Conservation (phyloP, 2,797 vertebrate species). For the Pangasius djambal region DNA sequence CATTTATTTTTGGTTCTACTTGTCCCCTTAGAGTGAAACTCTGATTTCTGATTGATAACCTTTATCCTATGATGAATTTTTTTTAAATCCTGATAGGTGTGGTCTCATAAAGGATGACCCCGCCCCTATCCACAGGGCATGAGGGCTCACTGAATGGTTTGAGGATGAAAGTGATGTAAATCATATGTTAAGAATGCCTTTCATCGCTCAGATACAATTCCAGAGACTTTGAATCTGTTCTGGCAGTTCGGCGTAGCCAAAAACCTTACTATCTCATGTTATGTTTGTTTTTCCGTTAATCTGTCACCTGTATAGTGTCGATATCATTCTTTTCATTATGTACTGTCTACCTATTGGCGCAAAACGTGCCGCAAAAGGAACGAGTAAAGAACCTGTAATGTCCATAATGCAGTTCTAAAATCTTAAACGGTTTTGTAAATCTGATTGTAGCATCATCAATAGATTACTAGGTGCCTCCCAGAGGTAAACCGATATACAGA, state of each 20-base stretch:
- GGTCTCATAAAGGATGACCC: background rate
- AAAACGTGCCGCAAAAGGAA: background rate
- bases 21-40: background rate
- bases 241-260: background rate
- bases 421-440: background rate
- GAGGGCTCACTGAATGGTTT: background rate
- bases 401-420: background rate
- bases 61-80: background rate
- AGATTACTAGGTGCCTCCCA: background rate
- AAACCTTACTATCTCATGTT: background rate
- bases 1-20: background rate
- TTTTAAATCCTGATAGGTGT: background rate
- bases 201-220: background rate
- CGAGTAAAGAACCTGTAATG: background rate
- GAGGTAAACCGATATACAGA: background rate
- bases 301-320: background rate
- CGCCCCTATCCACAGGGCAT: background rate
- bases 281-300: background rate
- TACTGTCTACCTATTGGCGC: background rate
- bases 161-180: background rate
- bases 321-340: background rate
- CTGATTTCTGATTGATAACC: background rate
- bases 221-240: background rate
- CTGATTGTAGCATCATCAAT: background rate
- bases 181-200: background rate